These are phyloP conservation scores for Himalopsyche anomala DNA, from an alignment of 2,888 invertebrate genomes.

Conservation along the genomic window DNA sequence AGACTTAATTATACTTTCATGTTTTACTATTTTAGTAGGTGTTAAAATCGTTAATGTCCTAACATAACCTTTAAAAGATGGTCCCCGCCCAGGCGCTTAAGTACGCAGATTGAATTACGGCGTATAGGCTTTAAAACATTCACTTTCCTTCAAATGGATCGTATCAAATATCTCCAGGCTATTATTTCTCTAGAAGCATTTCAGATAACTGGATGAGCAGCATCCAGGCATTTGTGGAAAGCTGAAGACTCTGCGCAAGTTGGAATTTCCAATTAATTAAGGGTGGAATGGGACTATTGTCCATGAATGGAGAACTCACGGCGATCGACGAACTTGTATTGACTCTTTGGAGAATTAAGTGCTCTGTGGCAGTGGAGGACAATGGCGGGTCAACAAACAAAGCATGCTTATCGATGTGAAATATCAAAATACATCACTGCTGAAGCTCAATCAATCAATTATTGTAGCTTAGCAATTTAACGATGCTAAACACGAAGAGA, in stretches of 20 bases:
- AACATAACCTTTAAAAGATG: not conserved
- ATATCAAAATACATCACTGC: too few relatives aligned
- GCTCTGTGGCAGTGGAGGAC: not conserved
- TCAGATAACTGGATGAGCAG: conserved; percentile 27
- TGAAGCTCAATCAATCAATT: too few relatives aligned
- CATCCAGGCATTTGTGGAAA: conserved; percentile 4
- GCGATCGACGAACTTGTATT: conserved; percentile 3
- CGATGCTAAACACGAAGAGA: too few relatives aligned
- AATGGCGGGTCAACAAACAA: too few relatives aligned
- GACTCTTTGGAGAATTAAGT: conserved; percentile 4
- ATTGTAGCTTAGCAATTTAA: too few relatives aligned
- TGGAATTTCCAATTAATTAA: conserved; percentile 31
- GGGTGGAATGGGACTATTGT: not conserved
- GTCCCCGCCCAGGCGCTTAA: not conserved
- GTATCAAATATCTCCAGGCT: conserved; percentile 24
- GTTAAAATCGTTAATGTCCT: not conserved
- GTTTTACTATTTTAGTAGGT: not conserved
- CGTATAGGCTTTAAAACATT: conserved; percentile 20
- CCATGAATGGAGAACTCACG: conserved; percentile 21
- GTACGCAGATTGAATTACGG: conserved; percentile 20
- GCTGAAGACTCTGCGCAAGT: not conserved
- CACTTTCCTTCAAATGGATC: conserved; percentile 23
- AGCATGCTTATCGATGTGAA: too few relatives aligned
- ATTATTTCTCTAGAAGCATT: conserved; percentile 20
- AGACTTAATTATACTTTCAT: too few relatives aligned